Conservation (phyloP, 92 coral and sea anemone genomes). For the Porites divaricata region DNA sequence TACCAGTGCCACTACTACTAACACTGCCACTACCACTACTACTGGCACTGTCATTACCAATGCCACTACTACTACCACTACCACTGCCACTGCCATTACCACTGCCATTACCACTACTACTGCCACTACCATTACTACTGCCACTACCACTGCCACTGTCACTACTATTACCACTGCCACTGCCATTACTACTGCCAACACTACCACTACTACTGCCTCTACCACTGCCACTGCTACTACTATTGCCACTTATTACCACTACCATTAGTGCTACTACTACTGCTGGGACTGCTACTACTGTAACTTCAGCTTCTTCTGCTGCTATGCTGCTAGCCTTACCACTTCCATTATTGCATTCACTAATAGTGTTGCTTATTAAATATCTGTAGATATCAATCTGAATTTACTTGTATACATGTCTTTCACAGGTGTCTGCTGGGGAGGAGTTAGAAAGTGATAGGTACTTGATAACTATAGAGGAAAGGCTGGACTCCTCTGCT, state of each 20-base stretch:
- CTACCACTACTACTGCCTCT: background rate
- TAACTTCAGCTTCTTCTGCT: background rate
- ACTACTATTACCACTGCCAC: background rate
- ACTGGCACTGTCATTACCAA: slow-evolving; percentile 14
- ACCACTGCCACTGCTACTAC: background rate
- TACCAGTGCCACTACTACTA: background rate
- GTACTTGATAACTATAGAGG: slow-evolving; percentile 87
- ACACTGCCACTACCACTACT: background rate
- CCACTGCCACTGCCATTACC: background rate
- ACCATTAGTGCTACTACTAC: no score
- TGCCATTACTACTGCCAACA: background rate
- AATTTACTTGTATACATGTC: background rate
- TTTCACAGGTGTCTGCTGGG: slow-evolving; percentile 73
- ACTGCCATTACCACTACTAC: slow-evolving; percentile 9
- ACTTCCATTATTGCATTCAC: background rate
- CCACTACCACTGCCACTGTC: background rate
- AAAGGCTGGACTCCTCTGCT: slow-evolving; percentile 25
- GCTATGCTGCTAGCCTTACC: background rate
- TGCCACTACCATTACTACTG: background rate
- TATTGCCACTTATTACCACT: background rate
- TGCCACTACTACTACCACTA: slow-evolving; percentile 7
- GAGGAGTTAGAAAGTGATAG: slow-evolving; percentile 90
- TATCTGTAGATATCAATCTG: no score
- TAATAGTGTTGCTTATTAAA: no score
- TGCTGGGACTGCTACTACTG: background rate